phyloP scores from a whole-genome alignment of 2,888 invertebrate genomes.

The Euclidia mi region DNA sequence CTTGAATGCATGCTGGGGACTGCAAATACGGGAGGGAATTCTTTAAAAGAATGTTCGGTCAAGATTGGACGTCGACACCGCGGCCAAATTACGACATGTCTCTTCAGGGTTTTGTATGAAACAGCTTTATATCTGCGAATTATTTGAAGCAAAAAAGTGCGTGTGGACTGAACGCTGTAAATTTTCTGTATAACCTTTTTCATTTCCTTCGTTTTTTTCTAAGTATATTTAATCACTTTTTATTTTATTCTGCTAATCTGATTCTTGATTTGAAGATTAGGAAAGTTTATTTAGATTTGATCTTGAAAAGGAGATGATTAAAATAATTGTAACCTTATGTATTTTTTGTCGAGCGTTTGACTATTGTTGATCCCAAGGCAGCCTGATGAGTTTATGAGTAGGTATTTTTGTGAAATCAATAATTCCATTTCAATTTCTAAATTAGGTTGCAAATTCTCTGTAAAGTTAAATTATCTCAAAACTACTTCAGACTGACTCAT shows the following conservation, averaged over 20 bases:
- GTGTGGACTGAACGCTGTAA: background rate
- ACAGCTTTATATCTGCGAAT: background rate
- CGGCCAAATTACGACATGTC: background rate
- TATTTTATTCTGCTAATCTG: background rate
- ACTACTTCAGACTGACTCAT: too few species aligned
- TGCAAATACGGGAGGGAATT: conserved; percentile 9
- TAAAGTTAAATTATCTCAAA: too few species aligned
- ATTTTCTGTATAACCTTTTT: background rate
- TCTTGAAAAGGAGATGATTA: background rate
- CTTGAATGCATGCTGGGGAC: conserved; percentile 17
- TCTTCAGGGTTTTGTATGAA: background rate
- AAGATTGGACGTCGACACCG: background rate
- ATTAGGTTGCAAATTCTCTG: too few species aligned
- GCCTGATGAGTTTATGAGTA: too few species aligned
- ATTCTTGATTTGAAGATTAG: background rate
- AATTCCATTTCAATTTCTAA: too few species aligned
- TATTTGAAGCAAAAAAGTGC: conserved; percentile 1
- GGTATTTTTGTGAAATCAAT: too few species aligned
- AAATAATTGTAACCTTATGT: too few species aligned
- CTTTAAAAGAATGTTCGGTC: background rate
- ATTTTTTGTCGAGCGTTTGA: too few species aligned
- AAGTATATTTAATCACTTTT: conserved; percentile 5
- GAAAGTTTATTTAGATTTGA: background rate
- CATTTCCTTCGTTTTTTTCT: too few species aligned
- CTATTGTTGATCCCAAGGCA: too few species aligned